phyloP scores from a whole-genome alignment of 2,113 vertebrate genomes.

The Microcebus murinus region DNA sequence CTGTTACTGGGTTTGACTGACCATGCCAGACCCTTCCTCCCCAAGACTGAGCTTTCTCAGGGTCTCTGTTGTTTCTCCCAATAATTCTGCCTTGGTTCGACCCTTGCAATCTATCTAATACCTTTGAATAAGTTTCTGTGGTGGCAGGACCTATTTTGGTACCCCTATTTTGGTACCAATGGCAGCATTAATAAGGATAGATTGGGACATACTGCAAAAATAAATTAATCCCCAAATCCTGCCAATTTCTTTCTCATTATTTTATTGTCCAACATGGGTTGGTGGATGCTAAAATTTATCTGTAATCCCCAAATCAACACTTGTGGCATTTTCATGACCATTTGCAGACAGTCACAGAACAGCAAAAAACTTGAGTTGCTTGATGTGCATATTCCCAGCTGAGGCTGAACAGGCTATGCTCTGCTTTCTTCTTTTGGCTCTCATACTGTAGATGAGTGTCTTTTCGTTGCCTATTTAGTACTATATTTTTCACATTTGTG shows the following conservation, averaged over 20 bases:
- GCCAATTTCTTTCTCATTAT: neutral
- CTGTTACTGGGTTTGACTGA: neutral
- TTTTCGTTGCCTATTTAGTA: too few relatives aligned
- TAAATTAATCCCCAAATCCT: neutral
- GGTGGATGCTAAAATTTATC: neutral
- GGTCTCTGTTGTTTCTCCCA: neutral
- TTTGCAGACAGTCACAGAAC: neutral
- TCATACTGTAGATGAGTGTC: too few relatives aligned
- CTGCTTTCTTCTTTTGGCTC: too few relatives aligned
- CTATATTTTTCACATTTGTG: too few relatives aligned
- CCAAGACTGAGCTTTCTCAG: neutral
- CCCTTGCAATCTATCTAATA: neutral
- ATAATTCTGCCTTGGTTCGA: neutral
- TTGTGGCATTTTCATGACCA: neutral
- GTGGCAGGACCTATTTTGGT: neutral
- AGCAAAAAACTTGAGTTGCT: neutral
- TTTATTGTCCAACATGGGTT: neutral
- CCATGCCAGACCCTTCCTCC: neutral
- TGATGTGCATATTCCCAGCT: neutral
- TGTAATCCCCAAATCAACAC: neutral
- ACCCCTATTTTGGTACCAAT: neutral
- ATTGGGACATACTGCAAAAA: neutral
- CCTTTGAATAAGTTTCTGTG: neutral
- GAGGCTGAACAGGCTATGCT: too few relatives aligned
- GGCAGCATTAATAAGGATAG: neutral